These are phyloP conservation scores for Steinernema khuongi DNA, from an alignment of 1,140 invertebrate genomes.

Conservation along the genomic window DNA sequence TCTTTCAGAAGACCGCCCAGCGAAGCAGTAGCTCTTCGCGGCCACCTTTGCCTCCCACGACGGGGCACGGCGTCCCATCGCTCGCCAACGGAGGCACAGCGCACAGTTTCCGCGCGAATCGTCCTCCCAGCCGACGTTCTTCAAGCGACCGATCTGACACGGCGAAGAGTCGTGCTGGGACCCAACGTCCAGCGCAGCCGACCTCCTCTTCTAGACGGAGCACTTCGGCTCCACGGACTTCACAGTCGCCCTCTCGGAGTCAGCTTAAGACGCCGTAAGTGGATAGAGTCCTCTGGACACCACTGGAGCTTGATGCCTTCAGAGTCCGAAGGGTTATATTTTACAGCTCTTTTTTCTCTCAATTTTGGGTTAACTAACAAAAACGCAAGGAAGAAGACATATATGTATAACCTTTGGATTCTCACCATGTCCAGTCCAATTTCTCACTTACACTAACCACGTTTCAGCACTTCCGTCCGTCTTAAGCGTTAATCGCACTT, in stretches of 20 bases:
- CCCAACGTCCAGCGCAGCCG: not conserved
- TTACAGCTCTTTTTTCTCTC: no score
- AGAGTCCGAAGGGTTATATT: no score
- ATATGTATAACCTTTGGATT: no score
- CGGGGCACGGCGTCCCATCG: not conserved
- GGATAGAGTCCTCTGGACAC: no score
- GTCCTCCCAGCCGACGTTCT: conserved; percentile 23
- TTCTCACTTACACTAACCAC: not conserved
- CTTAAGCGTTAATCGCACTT: not conserved
- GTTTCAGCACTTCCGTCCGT: conserved; percentile 12
- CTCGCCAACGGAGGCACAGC: not conserved
- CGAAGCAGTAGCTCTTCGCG: not conserved
- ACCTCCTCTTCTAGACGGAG: conserved; percentile 22
- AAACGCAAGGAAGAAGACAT: no score
- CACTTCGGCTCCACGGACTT: conserved; percentile 27
- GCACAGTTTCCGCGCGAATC: conserved; percentile 16
- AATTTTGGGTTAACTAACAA: no score
- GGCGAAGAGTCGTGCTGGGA: not conserved
- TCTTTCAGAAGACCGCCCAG: conserved; percentile 11
- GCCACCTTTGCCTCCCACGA: not conserved
- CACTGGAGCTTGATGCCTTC: no score
- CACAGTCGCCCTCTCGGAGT: conserved; percentile 9
- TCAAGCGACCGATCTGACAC: conserved; percentile 19
- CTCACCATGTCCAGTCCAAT: not conserved
- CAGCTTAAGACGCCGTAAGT: conserved; percentile 41